Conservation (phyloP, 2,113 vertebrate genomes). For the Amazona guildingii region DNA sequence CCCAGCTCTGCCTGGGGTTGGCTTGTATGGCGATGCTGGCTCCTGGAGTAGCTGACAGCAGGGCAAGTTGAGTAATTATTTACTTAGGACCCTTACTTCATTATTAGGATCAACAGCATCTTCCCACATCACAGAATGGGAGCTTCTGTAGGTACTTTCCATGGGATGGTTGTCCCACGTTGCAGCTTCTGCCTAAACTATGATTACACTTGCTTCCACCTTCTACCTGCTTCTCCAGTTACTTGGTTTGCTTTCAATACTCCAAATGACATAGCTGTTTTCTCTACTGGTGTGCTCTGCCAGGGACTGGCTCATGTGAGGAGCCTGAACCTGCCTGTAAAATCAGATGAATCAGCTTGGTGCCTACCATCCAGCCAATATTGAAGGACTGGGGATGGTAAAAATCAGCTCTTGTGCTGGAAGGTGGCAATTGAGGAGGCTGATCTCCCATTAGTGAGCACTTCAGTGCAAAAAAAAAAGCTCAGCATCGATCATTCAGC, state of each 20-base stretch:
- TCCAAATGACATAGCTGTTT: background rate
- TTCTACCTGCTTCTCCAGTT: background rate
- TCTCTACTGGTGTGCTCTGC: background rate
- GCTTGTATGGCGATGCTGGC: background rate
- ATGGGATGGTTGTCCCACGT: background rate
- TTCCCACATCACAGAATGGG: fast-evolving
- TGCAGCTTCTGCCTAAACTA: background rate
- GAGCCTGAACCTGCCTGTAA: background rate
- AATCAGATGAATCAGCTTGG: background rate
- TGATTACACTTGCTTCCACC: background rate
- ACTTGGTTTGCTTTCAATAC: background rate
- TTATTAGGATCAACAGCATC: background rate
- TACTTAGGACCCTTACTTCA: no score
- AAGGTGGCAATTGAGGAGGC: background rate
- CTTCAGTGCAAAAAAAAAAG: background rate
- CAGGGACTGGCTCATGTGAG: background rate
- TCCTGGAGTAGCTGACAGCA: background rate
- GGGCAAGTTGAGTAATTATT: background rate
- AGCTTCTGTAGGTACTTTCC: background rate
- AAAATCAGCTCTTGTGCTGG: background rate
- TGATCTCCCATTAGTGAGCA: background rate
- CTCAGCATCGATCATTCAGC: background rate
- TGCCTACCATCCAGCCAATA: background rate
- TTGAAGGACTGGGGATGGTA: background rate
- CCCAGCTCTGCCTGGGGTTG: no score